These are phyloP conservation scores for Plotosus lineatus DNA, from an alignment of 2,113 vertebrate genomes.

Conservation along the genomic window DNA sequence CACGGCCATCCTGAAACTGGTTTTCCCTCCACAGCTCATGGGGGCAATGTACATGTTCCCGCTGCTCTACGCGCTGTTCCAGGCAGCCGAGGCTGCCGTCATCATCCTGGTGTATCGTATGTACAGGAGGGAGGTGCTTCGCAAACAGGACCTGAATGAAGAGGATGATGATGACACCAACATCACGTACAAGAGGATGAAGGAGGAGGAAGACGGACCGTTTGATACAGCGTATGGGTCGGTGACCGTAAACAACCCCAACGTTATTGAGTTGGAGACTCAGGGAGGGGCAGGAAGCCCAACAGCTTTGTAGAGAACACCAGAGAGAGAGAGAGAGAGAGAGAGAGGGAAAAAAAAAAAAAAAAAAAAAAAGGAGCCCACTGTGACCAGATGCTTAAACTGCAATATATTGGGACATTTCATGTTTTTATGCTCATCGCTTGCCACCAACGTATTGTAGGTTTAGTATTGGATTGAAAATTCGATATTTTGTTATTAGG, in stretches of 20 bases:
- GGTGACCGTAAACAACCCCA: conserved; percentile 76
- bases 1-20: conserved; percentile 93
- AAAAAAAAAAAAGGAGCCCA: background rate
- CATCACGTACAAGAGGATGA: conserved; percentile 88
- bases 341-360: too few species aligned
- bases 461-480: too few species aligned
- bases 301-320: conserved; percentile 63
- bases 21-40: conserved; percentile 88
- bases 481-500: background rate
- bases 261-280: conserved; percentile 73
- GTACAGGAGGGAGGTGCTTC: conserved; percentile 80
- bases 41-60: conserved; percentile 98
- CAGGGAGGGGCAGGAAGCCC: conserved; percentile 60
- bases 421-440: conserved; percentile 15
- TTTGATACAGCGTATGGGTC: conserved; percentile 85
- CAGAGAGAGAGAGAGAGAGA: too few species aligned
- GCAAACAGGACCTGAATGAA: conserved; percentile 76
- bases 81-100: conserved; percentile 88
- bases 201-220: conserved; percentile 80
- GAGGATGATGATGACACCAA: conserved; percentile 82
- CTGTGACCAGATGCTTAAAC: conserved; percentile 10
- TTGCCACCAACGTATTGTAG: background rate
- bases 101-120: conserved; percentile 89
- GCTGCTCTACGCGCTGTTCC: conserved; percentile 93
- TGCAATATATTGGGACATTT: conserved; percentile 23